phyloP scores from a whole-genome alignment of 2,888 invertebrate species.

The Trichopria drosophilae region DNA sequence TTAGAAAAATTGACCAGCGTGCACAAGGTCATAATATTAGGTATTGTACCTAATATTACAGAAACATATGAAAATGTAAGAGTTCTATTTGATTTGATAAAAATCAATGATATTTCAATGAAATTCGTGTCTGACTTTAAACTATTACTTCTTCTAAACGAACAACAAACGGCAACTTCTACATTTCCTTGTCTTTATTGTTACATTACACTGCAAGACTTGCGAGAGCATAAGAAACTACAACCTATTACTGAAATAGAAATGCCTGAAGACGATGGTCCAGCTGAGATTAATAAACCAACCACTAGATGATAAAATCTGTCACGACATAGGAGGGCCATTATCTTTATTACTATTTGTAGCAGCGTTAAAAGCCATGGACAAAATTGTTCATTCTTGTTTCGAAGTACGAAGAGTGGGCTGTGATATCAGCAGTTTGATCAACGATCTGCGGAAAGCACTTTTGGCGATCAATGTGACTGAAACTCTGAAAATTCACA shows the following conservation, averaged over 20 bases:
- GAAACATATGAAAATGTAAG: background rate
- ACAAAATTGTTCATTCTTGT: constrained; percentile 8
- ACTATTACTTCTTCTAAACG: background rate
- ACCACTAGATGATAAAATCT: background rate
- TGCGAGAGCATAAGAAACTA: background rate
- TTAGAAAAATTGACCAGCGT: background rate
- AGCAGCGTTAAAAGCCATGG: constrained; percentile 3
- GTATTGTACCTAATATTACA: constrained; percentile 4
- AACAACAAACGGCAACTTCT: background rate
- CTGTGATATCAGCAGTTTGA: background rate
- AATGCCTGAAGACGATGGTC: background rate
- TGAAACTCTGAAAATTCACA: constrained; percentile 1
- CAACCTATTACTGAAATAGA: background rate
- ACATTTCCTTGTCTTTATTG: background rate
- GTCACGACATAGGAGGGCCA: background rate
- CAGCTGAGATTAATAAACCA: background rate
- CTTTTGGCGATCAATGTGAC: background rate
- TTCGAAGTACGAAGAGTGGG: background rate
- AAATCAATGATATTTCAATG: too few species aligned
- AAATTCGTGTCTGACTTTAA: too few species aligned
- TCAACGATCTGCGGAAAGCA: background rate
- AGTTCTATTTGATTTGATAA: background rate
- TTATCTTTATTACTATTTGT: constrained; percentile 2
- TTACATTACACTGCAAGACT: constrained; percentile 1
- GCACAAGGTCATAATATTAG: background rate